Base-by-base conservation (phyloP, 2,888 invertebrate species). In the Andrena haemorrhoa region DNA sequence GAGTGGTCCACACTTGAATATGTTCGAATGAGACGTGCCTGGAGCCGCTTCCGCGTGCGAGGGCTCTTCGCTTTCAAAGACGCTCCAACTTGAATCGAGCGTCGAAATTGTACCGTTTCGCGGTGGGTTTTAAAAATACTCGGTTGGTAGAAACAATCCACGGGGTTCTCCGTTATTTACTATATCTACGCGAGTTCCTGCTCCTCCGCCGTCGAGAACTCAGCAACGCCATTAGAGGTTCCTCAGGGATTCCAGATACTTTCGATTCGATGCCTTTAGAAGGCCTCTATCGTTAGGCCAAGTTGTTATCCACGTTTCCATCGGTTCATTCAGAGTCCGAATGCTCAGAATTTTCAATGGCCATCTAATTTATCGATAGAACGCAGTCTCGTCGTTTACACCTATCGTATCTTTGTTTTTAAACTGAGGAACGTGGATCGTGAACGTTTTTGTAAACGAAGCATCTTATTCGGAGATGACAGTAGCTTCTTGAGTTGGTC, bases 1-100 rank as follows among this genome's bases (percentile, higher is more conserved):
- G 69, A 82, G 72, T 82, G 82, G 82, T 82, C 82, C 82, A 49
- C 65, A 65, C 68, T 65, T 64, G 65, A 65, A 49, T 81, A 60
- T 41, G 41, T 56, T 80, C 23, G 31, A 10, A 58, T 23, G 12
- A 58, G 63, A 72, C 8, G 23, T 23, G 0, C 41, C 23, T 16
- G 35, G 3, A 23, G 49, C 29, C 63, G 26, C 26, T 29, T 58
- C 31, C 4, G 8, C 23, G 23, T 20, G 12, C 29, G 12, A 58
- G 26, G 5, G 64, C 7, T 16, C 35, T 56, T 49, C 8, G 23
- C 2, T 16, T 49, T 33, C n/a, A 49, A 69, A 58, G 20, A 63
- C 20, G 20, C 8, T 7, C 58, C 41, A 26, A 8, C 53, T 8
- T 7, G 0, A 51, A 49, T 10, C 16, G 10, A 41, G 73, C 33